Conservation (phyloP, 2,888 invertebrate species). For the Rosalia funebris region DNA sequence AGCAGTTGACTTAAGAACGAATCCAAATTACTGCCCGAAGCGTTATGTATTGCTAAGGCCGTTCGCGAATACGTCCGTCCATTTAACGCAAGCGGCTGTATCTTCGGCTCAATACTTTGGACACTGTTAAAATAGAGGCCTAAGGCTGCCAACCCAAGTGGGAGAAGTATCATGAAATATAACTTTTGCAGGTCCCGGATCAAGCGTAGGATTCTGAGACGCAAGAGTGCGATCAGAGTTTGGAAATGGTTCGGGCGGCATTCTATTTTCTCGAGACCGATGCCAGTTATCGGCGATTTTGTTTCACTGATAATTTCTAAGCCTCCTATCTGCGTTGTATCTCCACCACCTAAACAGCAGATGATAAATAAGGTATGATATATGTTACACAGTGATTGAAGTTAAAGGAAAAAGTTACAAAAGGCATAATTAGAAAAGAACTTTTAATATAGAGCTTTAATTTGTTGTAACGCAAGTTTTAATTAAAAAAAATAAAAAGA, state of each 20-base stretch:
- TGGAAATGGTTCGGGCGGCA: constrained; percentile 72
- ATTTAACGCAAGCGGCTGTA: constrained; percentile 72
- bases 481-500: too few species aligned
- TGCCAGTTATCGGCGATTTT: constrained; percentile 67
- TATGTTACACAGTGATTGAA: too few species aligned
- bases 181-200: constrained; percentile 74
- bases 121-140: constrained; percentile 73
- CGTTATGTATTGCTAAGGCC: constrained; percentile 72
- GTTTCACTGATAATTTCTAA: constrained; percentile 64
- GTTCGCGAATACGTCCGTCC: constrained; percentile 71
- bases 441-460: too few species aligned
- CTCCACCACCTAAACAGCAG: constrained; percentile 62
- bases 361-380: too few species aligned
- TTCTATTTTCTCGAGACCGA: constrained; percentile 72
- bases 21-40: constrained; percentile 60
- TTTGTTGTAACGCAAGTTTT: too few species aligned
- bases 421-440: too few species aligned
- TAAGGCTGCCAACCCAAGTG: constrained; percentile 74
- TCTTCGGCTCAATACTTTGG: constrained; percentile 72
- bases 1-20: constrained; percentile 56
- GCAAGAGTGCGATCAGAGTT: constrained; percentile 74
- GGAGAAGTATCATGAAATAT: constrained; percentile 79
- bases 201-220: constrained; percentile 73
- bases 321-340: constrained; percentile 60
- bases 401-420: too few species aligned